Base-by-base conservation (phyloP, 2,797 vertebrate genomes). In the Hapalemur alaotrensis region DNA sequence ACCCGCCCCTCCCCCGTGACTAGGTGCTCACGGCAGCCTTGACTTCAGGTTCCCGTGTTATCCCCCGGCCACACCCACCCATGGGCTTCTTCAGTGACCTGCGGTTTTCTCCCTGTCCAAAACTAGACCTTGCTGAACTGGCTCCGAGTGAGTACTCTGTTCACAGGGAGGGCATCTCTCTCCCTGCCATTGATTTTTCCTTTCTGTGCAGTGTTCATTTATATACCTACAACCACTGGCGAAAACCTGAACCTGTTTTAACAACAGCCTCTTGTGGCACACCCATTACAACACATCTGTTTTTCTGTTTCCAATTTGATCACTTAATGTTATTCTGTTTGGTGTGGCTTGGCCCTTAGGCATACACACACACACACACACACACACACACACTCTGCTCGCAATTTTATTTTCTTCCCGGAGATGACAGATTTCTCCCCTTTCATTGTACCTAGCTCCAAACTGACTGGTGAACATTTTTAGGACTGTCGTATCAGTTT, bases 291-390 rank as follows among this genome's bases (percentile, higher is more conserved):
- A 54, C 95, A 97, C 97, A 97, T 97, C 96, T 98, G 96, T 84
- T 97, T 95, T 63, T 96, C 96, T 96, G 97, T 94, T 97, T 98
- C 89, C 95, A 94, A 90, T 97, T 88, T 96, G 93, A 93, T 93
- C 93, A 79, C 92, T 95, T 89, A 70, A 83, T n/a, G 70, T 67
- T 95, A 89, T 54, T 97, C 91, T 92, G 91, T 96, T 97, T 98
- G 97, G 96, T 97, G 95, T 98, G 96, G 96, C 95, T 98, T 92
- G 84, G 92, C 89, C 94, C 90, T 93, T 87, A 91, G 94, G 93
- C 91, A 22, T 7, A 48, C 22, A 52, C 13, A 23, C 76, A 30
- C 50, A 87, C 80, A 50, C n/a, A n/a, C 70, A 57, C 70, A 25
- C 23, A 13, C 41, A 41, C 38, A 2, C 67, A 78, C 3, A 9